A percentile compares a stretch with the other conserved stretches of the same genome.
Evolutionary conservation across 2,797 vertebrate genomes (phyloP).

Genomic region (Morelia viridis): DNA sequence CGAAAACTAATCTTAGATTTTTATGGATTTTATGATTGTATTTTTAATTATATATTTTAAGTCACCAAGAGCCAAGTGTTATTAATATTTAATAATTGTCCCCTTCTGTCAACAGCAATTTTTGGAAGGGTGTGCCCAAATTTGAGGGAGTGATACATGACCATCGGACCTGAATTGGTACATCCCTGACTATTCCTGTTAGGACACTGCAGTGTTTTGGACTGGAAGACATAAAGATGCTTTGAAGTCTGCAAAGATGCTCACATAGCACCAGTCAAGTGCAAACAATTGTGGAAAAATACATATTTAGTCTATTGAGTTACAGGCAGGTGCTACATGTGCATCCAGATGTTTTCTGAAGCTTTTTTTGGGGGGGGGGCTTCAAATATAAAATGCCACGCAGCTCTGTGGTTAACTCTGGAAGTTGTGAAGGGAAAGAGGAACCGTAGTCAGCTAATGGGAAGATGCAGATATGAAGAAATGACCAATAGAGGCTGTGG

Average conservation of each 20-base stretch:
- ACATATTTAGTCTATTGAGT: not conserved
- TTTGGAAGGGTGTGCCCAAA: not conserved
- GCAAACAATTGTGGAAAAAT: not conserved
- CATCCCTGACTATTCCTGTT: not conserved
- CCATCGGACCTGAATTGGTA: not conserved
- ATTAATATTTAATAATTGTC: not conserved
- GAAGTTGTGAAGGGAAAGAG: not conserved
- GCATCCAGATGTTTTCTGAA: not conserved
- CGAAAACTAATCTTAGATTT: not conserved
- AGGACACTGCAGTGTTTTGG: not conserved
- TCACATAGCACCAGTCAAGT: not conserved
- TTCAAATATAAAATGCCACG: not conserved
- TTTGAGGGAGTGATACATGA: not conserved
- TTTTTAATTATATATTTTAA: not conserved
- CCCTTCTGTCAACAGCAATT: not conserved
- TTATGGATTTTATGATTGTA: not conserved
- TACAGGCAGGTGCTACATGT: not conserved
- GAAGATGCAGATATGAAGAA: not conserved
- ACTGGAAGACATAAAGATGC: not conserved
- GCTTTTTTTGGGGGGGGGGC: not conserved
- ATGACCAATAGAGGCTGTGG: not conserved
- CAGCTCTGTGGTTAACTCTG: not conserved
- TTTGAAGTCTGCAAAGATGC: not conserved
- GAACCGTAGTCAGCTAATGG: not conserved
- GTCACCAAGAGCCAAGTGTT: not conserved